Base-by-base conservation (phyloP, 2,113 vertebrate species). In the Chascanopsetta lugubris region DNA sequence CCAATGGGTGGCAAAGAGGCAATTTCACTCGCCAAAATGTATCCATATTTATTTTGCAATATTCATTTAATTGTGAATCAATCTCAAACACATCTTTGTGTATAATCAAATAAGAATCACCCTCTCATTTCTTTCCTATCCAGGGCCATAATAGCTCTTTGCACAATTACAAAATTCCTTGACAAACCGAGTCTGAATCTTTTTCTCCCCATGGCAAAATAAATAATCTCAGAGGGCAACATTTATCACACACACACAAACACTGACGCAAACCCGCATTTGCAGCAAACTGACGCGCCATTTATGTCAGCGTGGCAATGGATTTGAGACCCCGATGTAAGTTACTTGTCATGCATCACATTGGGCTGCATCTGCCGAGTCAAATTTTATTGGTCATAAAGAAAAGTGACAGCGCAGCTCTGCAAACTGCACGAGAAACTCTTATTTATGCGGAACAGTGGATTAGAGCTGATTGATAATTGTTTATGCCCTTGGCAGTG, bases 391-490 rank as follows among this genome's bases (percentile, higher is more conserved):
- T 79, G 86, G 75, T 90, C 82, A 75, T 85, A 82, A 86, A 61
- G 85, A 61, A 90, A 87, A 89, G 75, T 82, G 84, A 86, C 69
- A 81, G 58, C 59, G 65, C 73, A 61, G 70, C 82, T 85, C 77
- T 74, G 58, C 84, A 88, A 88, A 84, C 64, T 79, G 69, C 71
- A 80, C 86, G 88, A 75, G 83, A 76, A 71, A 71, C 71, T 86
- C 82, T 87, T 90, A 88, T 90, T 84, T 80, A 78, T 87, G 88
- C 61, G 64, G 76, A 93, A 90, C 86, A 84, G 76, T 84, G 87
- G 85, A 91, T 91, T 89, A 90, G 79, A 87, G 87, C 76, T 83
- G 89, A 93, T 76, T 90, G 80, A 92, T 90, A 90, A 90, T 89
- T 93, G 89, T 89, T 92, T 91, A 89, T 91, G 89, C 86, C 90